phyloP scores from a whole-genome alignment of 2,888 invertebrate species.

The Eristalis tenax region DNA sequence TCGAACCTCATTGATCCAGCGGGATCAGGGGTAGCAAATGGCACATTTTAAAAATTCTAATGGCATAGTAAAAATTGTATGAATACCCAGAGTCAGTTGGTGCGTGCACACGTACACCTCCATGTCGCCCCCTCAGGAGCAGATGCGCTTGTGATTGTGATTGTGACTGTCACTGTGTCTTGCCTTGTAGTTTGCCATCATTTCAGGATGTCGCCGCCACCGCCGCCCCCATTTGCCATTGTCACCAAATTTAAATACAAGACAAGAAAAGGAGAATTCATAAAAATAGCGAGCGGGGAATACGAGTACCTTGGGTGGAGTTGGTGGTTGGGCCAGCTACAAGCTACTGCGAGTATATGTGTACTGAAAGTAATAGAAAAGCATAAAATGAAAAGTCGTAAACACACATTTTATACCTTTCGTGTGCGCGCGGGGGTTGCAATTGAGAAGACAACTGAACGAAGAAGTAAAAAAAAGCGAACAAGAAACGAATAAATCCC shows the following conservation, averaged over 20 bases:
- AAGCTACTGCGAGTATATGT: constrained; percentile 23
- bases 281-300: constrained; percentile 60
- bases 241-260: constrained; percentile 59
- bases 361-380: constrained; percentile 65
- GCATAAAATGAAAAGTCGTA: constrained; percentile 70
- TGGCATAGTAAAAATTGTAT: constrained; percentile 57
- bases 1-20: constrained; percentile 46
- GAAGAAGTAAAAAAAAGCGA: constrained; percentile 9
- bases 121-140: not conserved
- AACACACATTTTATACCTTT: constrained; percentile 69
- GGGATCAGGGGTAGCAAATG: constrained; percentile 50
- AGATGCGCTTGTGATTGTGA: constrained; percentile 3
- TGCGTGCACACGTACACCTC: constrained; percentile 24
- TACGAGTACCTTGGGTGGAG: not conserved
- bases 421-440: constrained; percentile 27
- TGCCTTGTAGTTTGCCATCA: constrained; percentile 27
- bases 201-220: not conserved
- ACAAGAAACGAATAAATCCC: constrained; percentile 58
- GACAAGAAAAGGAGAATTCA: constrained; percentile 52
- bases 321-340: constrained; percentile 3
- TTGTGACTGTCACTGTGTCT: constrained; percentile 6
- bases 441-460: constrained; percentile 23
- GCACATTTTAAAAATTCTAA: constrained; percentile 58
- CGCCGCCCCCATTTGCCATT: constrained; percentile 1
- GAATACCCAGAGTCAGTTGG: constrained; percentile 33